Evolutionary conservation across 2,797 vertebrate genomes (phyloP).

Genomic region (Phataginus tetradactyla): DNA sequence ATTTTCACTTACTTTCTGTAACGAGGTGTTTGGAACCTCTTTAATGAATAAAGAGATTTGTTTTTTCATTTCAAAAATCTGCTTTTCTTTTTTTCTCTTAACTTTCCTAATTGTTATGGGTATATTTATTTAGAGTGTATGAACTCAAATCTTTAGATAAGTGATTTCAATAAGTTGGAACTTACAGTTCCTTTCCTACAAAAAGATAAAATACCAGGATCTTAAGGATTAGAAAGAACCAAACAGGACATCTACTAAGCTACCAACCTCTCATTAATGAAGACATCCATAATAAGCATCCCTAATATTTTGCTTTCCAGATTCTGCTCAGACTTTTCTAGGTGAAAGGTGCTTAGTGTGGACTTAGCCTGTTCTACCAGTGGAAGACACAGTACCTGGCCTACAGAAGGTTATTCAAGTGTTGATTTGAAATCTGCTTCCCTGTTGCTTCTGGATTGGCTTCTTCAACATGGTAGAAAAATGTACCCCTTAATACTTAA

Average conservation of each 20-base stretch:
- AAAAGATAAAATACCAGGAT: neutral
- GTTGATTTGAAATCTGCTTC: neutral
- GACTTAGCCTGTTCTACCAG: neutral
- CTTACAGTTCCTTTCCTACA: neutral
- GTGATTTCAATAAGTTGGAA: neutral
- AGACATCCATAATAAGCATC: neutral
- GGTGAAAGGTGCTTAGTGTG: neutral
- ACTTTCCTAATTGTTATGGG: neutral
- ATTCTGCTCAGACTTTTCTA: neutral
- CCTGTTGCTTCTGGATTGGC: neutral
- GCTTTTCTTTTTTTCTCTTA: neutral
- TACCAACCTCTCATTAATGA: neutral
- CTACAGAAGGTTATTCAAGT: neutral
- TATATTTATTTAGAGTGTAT: neutral
- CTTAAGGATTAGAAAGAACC: neutral
- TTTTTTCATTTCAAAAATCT: neutral
- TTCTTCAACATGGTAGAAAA: neutral
- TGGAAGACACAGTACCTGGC: neutral
- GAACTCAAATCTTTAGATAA: slow-evolving; percentile 5
- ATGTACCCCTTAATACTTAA: neutral
- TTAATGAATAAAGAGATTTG: neutral
- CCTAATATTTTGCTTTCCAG: neutral
- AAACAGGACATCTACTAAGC: neutral
- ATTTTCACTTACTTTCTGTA: slow-evolving; percentile 16
- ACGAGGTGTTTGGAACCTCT: neutral